A percentile compares a stretch with the other conserved stretches of the same genome.
Conservation (phyloP, 2,113 vertebrate species). For the Cyanoderma ruficeps region DNA sequence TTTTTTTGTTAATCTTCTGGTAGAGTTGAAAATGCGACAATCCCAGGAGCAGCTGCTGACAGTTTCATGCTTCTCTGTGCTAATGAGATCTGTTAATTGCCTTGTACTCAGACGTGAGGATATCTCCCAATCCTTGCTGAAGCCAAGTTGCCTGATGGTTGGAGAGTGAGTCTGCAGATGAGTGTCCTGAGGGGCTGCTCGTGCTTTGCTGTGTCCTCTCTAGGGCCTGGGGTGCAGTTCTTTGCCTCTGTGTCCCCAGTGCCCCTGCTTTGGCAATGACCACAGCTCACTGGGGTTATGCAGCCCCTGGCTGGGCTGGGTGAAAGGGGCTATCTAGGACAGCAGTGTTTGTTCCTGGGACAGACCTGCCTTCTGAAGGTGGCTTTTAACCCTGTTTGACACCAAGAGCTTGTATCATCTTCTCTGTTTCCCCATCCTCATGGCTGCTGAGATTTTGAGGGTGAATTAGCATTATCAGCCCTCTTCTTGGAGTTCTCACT, state of each 20-base stretch:
- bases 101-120: neutral
- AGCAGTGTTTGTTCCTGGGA: neutral
- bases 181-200: neutral
- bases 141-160: neutral
- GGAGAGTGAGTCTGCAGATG: neutral
- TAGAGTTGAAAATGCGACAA: neutral
- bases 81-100: neutral
- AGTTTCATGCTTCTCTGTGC: neutral
- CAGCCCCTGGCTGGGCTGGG: neutral
- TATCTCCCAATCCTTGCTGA: neutral
- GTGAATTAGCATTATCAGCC: neutral
- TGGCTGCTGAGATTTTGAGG: neutral
- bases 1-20: neutral
- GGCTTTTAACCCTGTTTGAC: neutral
- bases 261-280: neutral
- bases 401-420: neutral
- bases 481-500: neutral
- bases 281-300: neutral
- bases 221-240: neutral
- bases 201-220: neutral
- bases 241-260: neutral
- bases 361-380: neutral
- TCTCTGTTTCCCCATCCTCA: neutral
- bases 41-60: neutral
- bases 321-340: neutral